Percentiles rank a stretch among this genome's conserved stretches.
Evolutionary conservation across 2,888 invertebrate genomes (phyloP).

Genomic region (Taphrorychus bicolor): DNA sequence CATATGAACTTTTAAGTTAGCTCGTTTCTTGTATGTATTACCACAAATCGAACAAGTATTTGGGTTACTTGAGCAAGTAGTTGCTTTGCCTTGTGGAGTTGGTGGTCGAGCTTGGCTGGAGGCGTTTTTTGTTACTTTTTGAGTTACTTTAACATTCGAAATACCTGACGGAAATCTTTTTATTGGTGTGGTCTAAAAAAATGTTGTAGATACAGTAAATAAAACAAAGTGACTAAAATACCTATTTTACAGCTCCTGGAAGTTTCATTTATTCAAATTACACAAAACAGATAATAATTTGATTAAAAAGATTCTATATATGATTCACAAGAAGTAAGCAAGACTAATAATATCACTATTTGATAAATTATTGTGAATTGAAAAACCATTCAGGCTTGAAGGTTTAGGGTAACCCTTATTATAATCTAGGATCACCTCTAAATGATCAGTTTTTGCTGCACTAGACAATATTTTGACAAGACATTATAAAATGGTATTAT

Average conservation of each 20-base stretch:
- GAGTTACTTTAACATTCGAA: not conserved
- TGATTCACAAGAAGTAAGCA: no score
- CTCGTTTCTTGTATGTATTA: conserved; percentile 56
- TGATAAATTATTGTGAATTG: no score
- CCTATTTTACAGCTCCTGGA: not conserved
- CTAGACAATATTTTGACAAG: no score
- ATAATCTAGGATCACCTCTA: no score
- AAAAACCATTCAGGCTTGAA: no score
- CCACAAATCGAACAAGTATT: conserved; percentile 53
- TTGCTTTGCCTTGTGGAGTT: conserved; percentile 43
- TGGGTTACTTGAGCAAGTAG: conserved; percentile 15
- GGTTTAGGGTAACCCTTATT: no score
- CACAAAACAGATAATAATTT: not conserved
- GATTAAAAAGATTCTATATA: no score
- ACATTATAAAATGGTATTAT: no score
- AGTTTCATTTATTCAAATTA: not conserved
- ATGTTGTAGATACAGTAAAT: no score
- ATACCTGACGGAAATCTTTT: not conserved
- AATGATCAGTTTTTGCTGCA: no score
- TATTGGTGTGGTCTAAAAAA: not conserved
- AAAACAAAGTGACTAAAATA: no score
- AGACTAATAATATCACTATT: no score
- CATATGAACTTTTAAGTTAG: conserved; percentile 57
- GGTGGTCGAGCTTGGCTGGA: conserved; percentile 54
- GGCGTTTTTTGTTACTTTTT: conserved; percentile 23